phyloP scores from a whole-genome alignment of 2,113 vertebrate species.

The Lepidothrix coronata region DNA sequence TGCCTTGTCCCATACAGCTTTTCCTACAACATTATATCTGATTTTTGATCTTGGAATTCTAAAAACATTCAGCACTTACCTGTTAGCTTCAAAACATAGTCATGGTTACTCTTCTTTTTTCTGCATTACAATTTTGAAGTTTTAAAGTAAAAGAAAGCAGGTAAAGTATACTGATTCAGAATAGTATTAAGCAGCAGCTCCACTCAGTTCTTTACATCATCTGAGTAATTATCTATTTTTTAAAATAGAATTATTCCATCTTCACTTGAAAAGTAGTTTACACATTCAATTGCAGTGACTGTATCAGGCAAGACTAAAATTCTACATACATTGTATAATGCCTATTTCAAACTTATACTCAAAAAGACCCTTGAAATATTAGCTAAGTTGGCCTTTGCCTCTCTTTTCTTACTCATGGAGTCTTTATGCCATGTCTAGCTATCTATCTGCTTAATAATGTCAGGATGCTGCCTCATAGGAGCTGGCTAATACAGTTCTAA shows the following conservation, averaged over 20 bases:
- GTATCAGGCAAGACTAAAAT: background rate
- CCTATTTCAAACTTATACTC: background rate
- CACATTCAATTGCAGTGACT: background rate
- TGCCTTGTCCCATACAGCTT: background rate
- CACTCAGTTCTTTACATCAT: background rate
- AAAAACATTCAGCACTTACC: background rate
- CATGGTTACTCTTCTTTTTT: background rate
- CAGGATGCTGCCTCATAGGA: conserved; percentile 6
- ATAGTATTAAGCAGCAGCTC: background rate
- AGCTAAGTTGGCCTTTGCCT: background rate
- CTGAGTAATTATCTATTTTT: background rate
- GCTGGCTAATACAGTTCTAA: background rate
- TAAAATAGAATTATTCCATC: background rate
- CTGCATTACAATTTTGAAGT: background rate
- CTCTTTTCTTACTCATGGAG: background rate
- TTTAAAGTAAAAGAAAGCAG: background rate
- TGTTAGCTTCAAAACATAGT: background rate
- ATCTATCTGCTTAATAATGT: conserved; percentile 2
- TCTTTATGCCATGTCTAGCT: background rate
- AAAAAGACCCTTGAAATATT: background rate
- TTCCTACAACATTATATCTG: background rate
- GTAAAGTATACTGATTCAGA: background rate
- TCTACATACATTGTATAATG: background rate
- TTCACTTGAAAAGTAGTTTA: background rate
- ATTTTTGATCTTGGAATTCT: background rate